Evolutionary conservation across 2,797 vertebrate species (phyloP), one percentile per base, ranked within the genome.

Genomic region (Enteromius paludinosus): DNA sequence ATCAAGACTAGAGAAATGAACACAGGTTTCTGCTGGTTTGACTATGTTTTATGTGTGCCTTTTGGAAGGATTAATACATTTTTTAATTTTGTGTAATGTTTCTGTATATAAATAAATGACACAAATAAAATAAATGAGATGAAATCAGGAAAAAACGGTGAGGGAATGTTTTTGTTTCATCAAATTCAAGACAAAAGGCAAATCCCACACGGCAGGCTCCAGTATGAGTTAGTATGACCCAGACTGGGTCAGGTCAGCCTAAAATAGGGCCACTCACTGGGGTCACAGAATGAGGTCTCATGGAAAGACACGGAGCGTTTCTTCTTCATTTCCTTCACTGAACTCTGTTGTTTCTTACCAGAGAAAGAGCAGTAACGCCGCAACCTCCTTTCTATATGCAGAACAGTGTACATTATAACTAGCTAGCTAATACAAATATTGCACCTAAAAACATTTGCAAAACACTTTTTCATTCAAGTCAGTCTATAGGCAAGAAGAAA

Each of bases 221-320:
- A 86, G 85, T 78, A 69, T 86, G 61, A 79, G 84, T 94, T 93
- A 94, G 93, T 93, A 89, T 59, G 71, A 83, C 86, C 84, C 90
- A 91, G 83, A 77, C 78, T 86, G 88, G 87, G 87, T 85, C 83
- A 62, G 12, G 59, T 33, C 62, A 81, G 56, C 52, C 62, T 74
- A 75, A 54, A 66, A 71, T 78, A 74, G 86, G 87, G 86, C 90
- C 92, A 94, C 93, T 94, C 92, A 94, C 93, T 73, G 87, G 23
- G 82, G 85, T 62, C 78, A 65, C 83, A 79, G 90, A 91, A 15
- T 45, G 64, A 47, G 76, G 83, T 87, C 90, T 89, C 90, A 89
- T n/a, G 45, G 84, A 92, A 0, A 79, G 1, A 69, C 73, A 20
- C 82, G 86, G 30, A 79, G 79, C 66, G 77, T 85, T 82, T 20